Conservation (phyloP, 2,888 invertebrate species). For the Lymantria dispar region DNA sequence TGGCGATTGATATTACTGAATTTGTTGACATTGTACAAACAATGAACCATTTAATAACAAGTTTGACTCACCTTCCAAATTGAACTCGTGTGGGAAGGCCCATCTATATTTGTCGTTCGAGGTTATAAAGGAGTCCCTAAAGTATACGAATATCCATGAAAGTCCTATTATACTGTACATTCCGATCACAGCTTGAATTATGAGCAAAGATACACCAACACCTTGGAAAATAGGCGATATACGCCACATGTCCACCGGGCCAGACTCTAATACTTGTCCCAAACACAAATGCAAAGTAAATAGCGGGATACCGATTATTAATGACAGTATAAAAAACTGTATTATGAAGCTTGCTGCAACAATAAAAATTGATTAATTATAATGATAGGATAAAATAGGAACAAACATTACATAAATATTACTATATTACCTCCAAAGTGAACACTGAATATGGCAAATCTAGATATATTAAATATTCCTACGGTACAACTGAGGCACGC, state of each 20-base stretch:
- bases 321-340: constrained; percentile 92
- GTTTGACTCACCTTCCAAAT: constrained; percentile 82
- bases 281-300: constrained; percentile 92
- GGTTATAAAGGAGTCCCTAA: constrained; percentile 92
- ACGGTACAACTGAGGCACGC: constrained; percentile 93
- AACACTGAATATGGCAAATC: constrained; percentile 92
- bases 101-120: constrained; percentile 90
- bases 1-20: constrained; percentile 37
- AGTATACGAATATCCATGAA: constrained; percentile 96
- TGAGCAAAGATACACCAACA: constrained; percentile 90
- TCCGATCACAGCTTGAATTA: constrained; percentile 91
- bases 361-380: constrained; percentile 22
- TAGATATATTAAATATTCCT: constrained; percentile 93
- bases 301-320: constrained; percentile 91
- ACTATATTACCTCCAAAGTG: constrained; percentile 89
- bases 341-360: constrained; percentile 91
- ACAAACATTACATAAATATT: constrained; percentile 16
- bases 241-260: constrained; percentile 96
- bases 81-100: constrained; percentile 88
- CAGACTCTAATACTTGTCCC: constrained; percentile 92
- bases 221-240: constrained; percentile 96
- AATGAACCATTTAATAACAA: constrained; percentile 29
- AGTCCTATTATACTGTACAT: constrained; percentile 94
- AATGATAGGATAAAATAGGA: constrained; percentile 16
- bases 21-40: constrained; percentile 39